Percentiles rank a stretch among this genome's conserved stretches.
phyloP scores from a whole-genome alignment of 2,113 vertebrate genomes.

The Tricholaema leucomelas region DNA sequence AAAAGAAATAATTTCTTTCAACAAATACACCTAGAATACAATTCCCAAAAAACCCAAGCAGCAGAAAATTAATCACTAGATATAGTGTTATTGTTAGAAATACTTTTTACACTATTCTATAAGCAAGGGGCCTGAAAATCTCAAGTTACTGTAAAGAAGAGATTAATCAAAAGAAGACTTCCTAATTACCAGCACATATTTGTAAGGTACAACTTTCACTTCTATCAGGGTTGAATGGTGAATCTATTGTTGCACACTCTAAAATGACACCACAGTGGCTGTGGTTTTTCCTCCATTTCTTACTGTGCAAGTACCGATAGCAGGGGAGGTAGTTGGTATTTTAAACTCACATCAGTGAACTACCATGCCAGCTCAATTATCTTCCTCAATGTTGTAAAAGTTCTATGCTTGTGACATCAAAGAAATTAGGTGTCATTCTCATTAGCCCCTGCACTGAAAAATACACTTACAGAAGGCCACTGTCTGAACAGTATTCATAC shows the following conservation, averaged over 20 bases:
- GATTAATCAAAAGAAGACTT: neutral
- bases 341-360: neutral
- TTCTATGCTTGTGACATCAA: neutral
- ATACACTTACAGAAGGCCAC: neutral
- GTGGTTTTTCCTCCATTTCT: neutral
- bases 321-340: neutral
- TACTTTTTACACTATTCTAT: neutral
- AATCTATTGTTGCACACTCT: neutral
- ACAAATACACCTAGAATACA: neutral
- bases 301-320: neutral
- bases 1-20: neutral
- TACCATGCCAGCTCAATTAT: neutral
- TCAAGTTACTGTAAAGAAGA: neutral
- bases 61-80: neutral
- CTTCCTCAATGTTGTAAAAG: neutral
- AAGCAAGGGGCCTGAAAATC: neutral
- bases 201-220: neutral
- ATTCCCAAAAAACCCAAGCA: neutral
- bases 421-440: neutral
- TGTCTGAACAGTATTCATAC: neutral
- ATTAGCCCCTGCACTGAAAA: conserved; percentile 14
- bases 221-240: neutral
- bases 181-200: neutral
- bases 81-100: neutral
- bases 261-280: neutral